phyloP scores from a whole-genome alignment of 2,113 vertebrate species.

The Zapus hudsonius region DNA sequence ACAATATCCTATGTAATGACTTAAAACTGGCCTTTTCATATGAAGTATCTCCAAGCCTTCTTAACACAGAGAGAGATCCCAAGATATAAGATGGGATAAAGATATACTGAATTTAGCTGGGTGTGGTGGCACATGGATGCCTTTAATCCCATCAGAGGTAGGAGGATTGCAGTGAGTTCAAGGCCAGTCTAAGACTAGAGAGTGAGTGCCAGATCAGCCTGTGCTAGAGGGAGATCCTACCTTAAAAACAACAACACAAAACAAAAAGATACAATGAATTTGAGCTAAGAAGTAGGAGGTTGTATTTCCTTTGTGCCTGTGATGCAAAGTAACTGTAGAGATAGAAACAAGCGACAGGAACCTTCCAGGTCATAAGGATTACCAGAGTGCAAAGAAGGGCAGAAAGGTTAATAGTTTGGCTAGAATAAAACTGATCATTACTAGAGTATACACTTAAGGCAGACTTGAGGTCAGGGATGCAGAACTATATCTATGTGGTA shows the following conservation, averaged over 20 bases:
- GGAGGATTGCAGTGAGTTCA: too few species aligned
- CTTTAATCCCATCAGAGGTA: too few species aligned
- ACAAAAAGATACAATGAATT: not conserved
- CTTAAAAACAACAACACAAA: too few species aligned
- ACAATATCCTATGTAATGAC: constrained; percentile 14
- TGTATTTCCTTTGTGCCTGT: not conserved
- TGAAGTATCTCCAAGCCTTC: not conserved
- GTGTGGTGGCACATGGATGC: too few species aligned
- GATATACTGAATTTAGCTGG: not conserved
- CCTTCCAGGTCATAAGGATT: not conserved
- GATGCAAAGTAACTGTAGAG: not conserved
- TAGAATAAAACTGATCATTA: constrained; percentile 18
- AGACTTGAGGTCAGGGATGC: constrained; percentile 27
- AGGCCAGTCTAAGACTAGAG: too few species aligned
- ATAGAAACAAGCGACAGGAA: not conserved
- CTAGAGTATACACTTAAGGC: not conserved
- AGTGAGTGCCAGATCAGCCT: too few species aligned
- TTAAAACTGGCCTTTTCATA: constrained; percentile 15
- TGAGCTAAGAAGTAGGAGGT: constrained; percentile 5
- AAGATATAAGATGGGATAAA: not conserved
- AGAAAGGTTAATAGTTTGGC: not conserved
- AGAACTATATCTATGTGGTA: constrained; percentile 22
- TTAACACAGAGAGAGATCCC: not conserved
- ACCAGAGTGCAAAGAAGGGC: not conserved
- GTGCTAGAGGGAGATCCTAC: too few species aligned